Base-by-base conservation (phyloP, 2,113 vertebrate species). In the Colaptes auratus region DNA sequence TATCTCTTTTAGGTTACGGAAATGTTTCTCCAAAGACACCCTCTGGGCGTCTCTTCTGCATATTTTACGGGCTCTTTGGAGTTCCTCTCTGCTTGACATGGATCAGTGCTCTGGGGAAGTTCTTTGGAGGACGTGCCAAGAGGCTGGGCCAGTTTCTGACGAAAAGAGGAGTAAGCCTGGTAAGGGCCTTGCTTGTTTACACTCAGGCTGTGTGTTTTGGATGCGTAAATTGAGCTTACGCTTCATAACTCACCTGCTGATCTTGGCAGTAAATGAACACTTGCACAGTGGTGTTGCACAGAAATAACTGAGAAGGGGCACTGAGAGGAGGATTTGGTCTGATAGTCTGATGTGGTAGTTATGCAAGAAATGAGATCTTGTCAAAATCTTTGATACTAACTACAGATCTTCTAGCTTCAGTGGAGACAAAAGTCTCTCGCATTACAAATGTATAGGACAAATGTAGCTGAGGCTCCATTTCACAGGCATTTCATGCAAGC, bases 91-190 rank as follows among this genome's bases (percentile, higher is more conserved):
- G 99, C 94, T 98, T 99, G 82, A 99, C 99, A 0, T 99, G 99
- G 99, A 99, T 99, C 98, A 99, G 99, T 84, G 99, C 99, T 93
- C 97, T 99, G 65, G 99, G 99, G 46, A 99, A 99, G 97, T 99
- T 99, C 97, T 99, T 99, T 46, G 99, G 99, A 24, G 99, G 99
- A 87, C 98, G 99, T 88, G 98, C 99, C 86, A 99, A 99, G 97
- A 98, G 99, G 92, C 92, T 99, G 89, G 99, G 99, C 82, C 98
- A 99, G 86, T 99, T 98, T 96, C 98, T 99, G 55, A 99, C 98
- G 2, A 99, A 98, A 97, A 99, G 98, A 98, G 99, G 99, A 9
- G 96, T 99, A 87, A 98, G 99, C 89, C 93, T 99, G 98, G 99
- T 99, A 98, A 97, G 98, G 66, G 39, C 10, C 58, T 92, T 11